phyloP scores from a whole-genome alignment of 2,797 vertebrate species.

The Balearica regulorum region DNA sequence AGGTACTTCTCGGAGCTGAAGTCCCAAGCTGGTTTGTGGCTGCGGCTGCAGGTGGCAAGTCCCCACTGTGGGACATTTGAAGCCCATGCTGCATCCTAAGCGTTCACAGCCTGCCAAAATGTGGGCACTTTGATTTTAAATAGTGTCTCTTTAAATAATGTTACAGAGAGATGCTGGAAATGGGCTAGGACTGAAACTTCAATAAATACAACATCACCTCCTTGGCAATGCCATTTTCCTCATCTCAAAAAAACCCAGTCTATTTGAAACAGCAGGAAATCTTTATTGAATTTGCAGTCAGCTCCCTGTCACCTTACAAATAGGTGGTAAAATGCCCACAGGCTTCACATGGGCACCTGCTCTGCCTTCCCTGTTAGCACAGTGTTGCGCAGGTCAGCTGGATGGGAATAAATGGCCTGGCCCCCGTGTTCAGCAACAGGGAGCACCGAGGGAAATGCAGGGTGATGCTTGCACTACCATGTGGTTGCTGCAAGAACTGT shows the following conservation, averaged over 20 bases:
- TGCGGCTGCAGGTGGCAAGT: background rate
- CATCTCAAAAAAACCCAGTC: background rate
- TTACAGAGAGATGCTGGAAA: background rate
- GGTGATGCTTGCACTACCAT: background rate
- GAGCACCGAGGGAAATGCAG: background rate
- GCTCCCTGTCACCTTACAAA: background rate
- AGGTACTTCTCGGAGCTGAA: background rate
- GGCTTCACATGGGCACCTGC: background rate
- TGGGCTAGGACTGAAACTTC: background rate
- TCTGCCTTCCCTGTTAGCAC: background rate
- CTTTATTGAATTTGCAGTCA: background rate
- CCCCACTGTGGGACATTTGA: background rate
- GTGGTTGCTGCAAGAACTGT: background rate
- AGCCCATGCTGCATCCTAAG: background rate
- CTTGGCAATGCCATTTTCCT: background rate
- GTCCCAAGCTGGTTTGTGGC: background rate
- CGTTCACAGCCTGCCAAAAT: background rate
- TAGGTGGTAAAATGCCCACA: background rate
- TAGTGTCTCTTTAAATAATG: background rate
- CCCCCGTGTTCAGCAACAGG: fast-evolving
- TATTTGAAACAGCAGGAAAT: background rate
- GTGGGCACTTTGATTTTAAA: background rate
- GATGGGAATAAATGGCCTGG: background rate
- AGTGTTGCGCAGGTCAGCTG: background rate
- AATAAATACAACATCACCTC: background rate